Conservation (phyloP, 2,797 vertebrate species). For the Paramormyrops hopkinsi region DNA sequence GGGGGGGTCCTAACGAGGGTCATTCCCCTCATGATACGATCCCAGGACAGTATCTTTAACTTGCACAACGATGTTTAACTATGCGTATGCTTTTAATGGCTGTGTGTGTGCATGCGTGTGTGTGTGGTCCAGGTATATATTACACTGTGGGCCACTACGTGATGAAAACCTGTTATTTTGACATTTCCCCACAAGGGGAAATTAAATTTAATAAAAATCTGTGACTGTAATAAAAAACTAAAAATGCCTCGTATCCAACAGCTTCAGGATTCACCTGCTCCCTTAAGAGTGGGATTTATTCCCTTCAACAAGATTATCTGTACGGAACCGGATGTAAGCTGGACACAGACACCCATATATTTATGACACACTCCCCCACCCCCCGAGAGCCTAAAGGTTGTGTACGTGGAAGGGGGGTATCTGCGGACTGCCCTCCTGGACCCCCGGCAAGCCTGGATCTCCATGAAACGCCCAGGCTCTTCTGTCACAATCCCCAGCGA, state of each 20-base stretch:
- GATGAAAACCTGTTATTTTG: neutral
- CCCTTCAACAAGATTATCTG: slow-evolving; percentile 64
- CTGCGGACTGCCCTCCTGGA: slow-evolving; percentile 58
- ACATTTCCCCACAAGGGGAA: neutral
- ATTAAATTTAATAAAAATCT: neutral
- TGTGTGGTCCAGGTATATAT: neutral
- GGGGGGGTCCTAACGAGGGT: neutral
- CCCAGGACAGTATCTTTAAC: neutral
- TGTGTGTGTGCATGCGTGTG: neutral
- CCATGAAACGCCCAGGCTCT: slow-evolving; percentile 43
- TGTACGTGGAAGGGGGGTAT: slow-evolving; percentile 45
- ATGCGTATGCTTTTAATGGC: neutral
- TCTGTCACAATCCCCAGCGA: neutral
- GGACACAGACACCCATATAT: slow-evolving; percentile 64
- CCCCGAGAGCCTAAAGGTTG: slow-evolving; percentile 56
- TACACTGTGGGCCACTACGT: neutral
- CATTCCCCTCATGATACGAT: neutral
- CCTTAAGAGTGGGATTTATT: slow-evolving; percentile 51
- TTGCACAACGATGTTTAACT: neutral
- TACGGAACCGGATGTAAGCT: slow-evolving; percentile 71
- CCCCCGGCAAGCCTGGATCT: slow-evolving; percentile 45
- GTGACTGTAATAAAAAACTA: neutral
- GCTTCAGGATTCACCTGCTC: slow-evolving; percentile 64
- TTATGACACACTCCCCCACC: slow-evolving; percentile 58
- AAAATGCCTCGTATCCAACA: neutral